Evolutionary conservation across 2,113 vertebrate genomes (phyloP).

Genomic region (Cepphus grylle): DNA sequence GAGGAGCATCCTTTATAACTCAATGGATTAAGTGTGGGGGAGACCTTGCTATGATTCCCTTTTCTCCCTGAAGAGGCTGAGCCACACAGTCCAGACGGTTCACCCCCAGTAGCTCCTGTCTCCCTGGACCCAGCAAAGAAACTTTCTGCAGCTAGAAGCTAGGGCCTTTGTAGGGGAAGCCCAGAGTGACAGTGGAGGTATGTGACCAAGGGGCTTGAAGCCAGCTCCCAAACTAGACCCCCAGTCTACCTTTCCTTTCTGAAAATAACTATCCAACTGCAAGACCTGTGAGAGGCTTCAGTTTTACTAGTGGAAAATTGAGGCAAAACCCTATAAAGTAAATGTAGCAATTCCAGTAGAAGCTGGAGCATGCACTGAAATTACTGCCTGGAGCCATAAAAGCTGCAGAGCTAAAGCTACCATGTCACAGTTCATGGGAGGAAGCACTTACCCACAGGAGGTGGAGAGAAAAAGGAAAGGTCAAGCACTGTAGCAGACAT

Average conservation of each 20-base stretch:
- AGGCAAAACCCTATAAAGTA: background rate
- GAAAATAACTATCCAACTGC: background rate
- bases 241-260: background rate
- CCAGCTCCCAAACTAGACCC: background rate
- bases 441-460: background rate
- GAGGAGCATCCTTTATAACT: background rate
- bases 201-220: background rate
- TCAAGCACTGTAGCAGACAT: background rate
- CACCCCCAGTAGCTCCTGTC: background rate
- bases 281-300: background rate
- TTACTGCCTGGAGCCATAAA: background rate
- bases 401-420: background rate
- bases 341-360: background rate
- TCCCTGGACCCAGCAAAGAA: background rate
- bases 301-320: conserved; percentile 2
- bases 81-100: background rate
- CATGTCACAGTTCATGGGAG: background rate
- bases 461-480: background rate
- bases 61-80: background rate
- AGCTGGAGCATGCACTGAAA: background rate
- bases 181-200: background rate
- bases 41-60: background rate
- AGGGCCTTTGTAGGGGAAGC: background rate
- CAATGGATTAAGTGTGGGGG: background rate
- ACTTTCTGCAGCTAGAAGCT: background rate